phyloP scores from a whole-genome alignment of 2,797 vertebrate genomes.

The Caiman crocodilus region DNA sequence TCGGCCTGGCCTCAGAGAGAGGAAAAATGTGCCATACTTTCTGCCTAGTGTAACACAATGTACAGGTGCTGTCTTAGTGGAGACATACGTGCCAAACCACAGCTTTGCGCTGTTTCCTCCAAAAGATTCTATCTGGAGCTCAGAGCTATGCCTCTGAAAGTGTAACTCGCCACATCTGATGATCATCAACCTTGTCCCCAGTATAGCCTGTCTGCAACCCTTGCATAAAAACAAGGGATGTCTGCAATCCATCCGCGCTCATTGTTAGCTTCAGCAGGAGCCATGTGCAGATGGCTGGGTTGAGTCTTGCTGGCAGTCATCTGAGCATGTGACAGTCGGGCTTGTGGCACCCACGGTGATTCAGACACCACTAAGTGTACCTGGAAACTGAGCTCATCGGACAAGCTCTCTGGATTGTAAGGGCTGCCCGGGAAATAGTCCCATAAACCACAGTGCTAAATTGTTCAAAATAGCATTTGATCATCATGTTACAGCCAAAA shows the following conservation, averaged over 20 bases:
- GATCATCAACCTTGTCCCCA: neutral
- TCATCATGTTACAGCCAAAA: neutral
- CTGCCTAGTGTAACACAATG: neutral
- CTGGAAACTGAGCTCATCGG: neutral
- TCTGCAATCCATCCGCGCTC: neutral
- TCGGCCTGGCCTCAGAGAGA: fast-evolving
- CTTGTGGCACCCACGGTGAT: fast-evolving
- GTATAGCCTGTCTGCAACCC: neutral
- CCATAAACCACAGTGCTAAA: neutral
- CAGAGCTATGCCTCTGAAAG: neutral
- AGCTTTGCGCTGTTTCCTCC: neutral
- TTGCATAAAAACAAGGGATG: neutral
- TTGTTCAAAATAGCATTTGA: neutral
- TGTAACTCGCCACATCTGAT: neutral
- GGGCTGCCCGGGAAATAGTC: neutral
- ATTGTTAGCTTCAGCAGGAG: neutral
- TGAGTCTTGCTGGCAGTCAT: neutral
- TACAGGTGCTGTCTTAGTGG: slow-evolving; percentile 13
- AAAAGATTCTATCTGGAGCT: neutral
- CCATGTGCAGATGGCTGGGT: neutral
- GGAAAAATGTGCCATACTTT: neutral
- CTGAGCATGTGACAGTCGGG: neutral
- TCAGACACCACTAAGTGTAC: neutral
- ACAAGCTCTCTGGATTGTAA: neutral
- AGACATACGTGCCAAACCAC: neutral